Percentiles rank a stretch among this genome's conserved stretches.
phyloP scores from a whole-genome alignment of 2,113 vertebrate species.

The Zeus faber region DNA sequence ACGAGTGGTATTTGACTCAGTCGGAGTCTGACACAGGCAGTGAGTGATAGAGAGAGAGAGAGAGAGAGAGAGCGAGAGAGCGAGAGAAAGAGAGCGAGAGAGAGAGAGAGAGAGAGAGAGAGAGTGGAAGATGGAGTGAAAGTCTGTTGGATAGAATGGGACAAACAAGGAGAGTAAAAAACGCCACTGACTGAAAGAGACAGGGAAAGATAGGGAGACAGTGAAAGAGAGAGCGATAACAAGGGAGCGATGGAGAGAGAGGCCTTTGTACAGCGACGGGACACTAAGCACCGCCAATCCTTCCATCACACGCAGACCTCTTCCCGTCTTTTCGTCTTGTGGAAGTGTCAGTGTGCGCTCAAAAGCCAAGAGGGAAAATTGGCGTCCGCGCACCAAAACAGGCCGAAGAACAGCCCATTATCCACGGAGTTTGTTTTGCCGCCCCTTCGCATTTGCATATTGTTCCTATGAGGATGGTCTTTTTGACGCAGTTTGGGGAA shows the following conservation, averaged over 20 bases:
- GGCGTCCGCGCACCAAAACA: slow-evolving; percentile 63
- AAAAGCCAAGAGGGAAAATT: slow-evolving; percentile 65
- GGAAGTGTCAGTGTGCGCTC: slow-evolving; percentile 64
- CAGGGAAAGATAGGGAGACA: slow-evolving; percentile 15
- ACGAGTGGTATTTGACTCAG: slow-evolving; percentile 68
- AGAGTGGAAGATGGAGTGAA: slow-evolving; percentile 30
- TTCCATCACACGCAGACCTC: slow-evolving; percentile 47
- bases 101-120: slow-evolving; percentile 14
- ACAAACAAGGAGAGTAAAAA: neutral
- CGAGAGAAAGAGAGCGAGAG: slow-evolving; percentile 3
- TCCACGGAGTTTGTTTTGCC: slow-evolving; percentile 64
- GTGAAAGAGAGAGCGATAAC: slow-evolving; percentile 26
- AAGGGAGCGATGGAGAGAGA: slow-evolving; percentile 42
- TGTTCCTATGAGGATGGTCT: slow-evolving; percentile 49
- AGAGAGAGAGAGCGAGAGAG: slow-evolving; percentile 7
- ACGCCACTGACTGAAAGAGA: too few species aligned
- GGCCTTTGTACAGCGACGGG: slow-evolving; percentile 46
- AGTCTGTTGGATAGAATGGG: neutral
- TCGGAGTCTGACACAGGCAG: slow-evolving; percentile 47
- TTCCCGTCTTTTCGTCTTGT: slow-evolving; percentile 53
- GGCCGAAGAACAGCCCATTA: slow-evolving; percentile 61
- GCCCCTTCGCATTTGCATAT: slow-evolving; percentile 56
- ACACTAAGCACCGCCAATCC: slow-evolving; percentile 58
- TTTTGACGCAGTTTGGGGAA: slow-evolving; percentile 52
- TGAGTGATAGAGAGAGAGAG: slow-evolving; percentile 15